Evolutionary conservation across 2,113 vertebrate species (phyloP).

Genomic region (Fukomys damarensis): DNA sequence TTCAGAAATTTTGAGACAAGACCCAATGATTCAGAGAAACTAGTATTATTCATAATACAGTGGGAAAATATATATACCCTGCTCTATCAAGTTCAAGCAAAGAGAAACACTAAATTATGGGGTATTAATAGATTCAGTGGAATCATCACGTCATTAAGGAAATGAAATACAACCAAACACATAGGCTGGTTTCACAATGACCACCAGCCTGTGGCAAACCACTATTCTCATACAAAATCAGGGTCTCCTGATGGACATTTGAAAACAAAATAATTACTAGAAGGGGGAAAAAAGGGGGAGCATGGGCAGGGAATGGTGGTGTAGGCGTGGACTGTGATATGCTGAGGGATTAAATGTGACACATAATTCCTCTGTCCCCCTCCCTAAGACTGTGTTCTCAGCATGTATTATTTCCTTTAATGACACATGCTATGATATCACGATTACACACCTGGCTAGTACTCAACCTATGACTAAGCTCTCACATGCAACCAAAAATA

Average conservation of each 20-base stretch:
- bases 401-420: neutral
- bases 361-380: neutral
- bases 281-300: neutral
- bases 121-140: neutral
- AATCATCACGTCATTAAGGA: neutral
- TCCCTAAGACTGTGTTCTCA: neutral
- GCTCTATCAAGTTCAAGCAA: neutral
- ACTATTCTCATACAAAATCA: neutral
- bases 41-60: neutral
- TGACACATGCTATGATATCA: fast-evolving
- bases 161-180: neutral
- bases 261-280: conserved; percentile 52
- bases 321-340: neutral
- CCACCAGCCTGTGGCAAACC: neutral
- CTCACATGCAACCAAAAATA: conserved; percentile 39
- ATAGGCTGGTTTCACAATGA: neutral
- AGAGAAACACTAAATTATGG: neutral
- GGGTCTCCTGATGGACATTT: neutral
- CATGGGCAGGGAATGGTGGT: neutral
- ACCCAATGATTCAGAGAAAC: neutral
- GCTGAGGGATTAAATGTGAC: neutral
- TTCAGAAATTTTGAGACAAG: conserved; percentile 50
- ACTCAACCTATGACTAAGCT: conserved; percentile 11
- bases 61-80: neutral
- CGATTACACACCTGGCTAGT: neutral